Evolutionary conservation across 2,888 invertebrate species (phyloP).

Genomic region (Scelioninae gen. 1): DNA sequence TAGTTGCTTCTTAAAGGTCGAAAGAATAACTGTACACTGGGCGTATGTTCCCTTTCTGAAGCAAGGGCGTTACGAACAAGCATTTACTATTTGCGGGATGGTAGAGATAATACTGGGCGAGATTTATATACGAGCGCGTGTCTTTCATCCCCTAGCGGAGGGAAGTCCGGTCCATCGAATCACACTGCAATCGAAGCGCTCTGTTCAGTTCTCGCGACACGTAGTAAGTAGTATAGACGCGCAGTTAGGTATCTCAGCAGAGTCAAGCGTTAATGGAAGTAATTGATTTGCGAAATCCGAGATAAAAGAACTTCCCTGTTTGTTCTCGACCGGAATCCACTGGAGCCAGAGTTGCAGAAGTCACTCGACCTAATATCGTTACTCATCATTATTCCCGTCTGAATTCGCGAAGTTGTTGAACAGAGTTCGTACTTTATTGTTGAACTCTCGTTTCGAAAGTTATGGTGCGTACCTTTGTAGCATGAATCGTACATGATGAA

Average conservation of each 20-base stretch:
- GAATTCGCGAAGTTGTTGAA: constrained; percentile 37
- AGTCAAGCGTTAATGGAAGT: constrained; percentile 49
- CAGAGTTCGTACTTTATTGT: constrained; percentile 37
- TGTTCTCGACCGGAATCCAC: background rate
- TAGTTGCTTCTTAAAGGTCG: too few species aligned
- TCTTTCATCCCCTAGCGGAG: too few species aligned
- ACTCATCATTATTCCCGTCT: constrained; percentile 30
- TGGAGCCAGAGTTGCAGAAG: constrained; percentile 32
- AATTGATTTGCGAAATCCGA: constrained; percentile 47
- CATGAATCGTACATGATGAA: constrained; percentile 59
- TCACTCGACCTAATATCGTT: constrained; percentile 41
- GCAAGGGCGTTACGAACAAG: too few species aligned
- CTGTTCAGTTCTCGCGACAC: constrained; percentile 51
- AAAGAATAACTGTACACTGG: too few species aligned
- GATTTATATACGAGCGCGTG: too few species aligned
- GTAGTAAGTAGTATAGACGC: constrained; percentile 49
- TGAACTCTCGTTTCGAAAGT: constrained; percentile 47
- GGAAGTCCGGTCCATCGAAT: too few species aligned
- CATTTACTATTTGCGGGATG: too few species aligned
- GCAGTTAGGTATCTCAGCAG: constrained; percentile 39
- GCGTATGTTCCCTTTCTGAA: too few species aligned
- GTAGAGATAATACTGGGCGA: too few species aligned
- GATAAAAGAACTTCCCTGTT: constrained; percentile 27
- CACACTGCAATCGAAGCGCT: constrained; percentile 60
- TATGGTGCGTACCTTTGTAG: constrained; percentile 49